Percentiles rank a stretch among this genome's conserved stretches.
These are phyloP conservation scores for Brachyrhaphis roseni DNA, from an alignment of 2,797 vertebrate species.

Conservation along the genomic window DNA sequence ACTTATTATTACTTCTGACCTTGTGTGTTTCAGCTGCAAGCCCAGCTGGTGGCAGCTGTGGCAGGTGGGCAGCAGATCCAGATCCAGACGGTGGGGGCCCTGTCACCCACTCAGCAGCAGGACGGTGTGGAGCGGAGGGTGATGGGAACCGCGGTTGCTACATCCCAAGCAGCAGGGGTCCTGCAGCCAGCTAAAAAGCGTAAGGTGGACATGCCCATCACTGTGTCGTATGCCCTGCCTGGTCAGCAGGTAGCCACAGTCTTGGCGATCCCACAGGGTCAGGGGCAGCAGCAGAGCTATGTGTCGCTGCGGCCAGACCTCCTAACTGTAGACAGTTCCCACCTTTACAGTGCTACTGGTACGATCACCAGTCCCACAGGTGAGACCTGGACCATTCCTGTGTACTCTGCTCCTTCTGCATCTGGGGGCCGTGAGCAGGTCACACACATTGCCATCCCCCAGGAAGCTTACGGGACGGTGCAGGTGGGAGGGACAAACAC, in stretches of 20 bases:
- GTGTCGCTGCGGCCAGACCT: conserved; percentile 95
- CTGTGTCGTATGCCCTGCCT: conserved; percentile 94
- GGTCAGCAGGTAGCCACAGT: conserved; percentile 96
- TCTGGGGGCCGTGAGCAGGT: conserved; percentile 92
- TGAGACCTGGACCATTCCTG: conserved; percentile 98
- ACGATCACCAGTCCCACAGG: conserved; percentile 97
- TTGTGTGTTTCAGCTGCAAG: conserved; percentile 83
- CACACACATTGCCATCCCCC: conserved; percentile 96
- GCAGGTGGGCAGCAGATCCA: conserved; percentile 94
- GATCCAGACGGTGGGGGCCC: conserved; percentile 92
- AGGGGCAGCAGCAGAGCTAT: conserved; percentile 97
- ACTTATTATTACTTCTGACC: neutral
- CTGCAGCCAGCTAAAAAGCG: conserved; percentile 97
- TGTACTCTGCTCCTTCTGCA: conserved; percentile 90
- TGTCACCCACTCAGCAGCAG: conserved; percentile 88
- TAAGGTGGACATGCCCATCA: conserved; percentile 97
- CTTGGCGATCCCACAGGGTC: conserved; percentile 93
- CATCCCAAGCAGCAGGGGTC: conserved; percentile 81
- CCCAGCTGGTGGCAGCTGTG: conserved; percentile 91
- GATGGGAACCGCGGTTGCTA: conserved; percentile 82
- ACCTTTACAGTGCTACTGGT: conserved; percentile 96
- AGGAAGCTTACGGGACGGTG: conserved; percentile 92
- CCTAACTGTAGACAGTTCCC: conserved; percentile 95
- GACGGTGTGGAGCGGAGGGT: conserved; percentile 83
- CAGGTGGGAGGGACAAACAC: conserved; percentile 90